Base-by-base conservation (phyloP, 2,797 vertebrate species). In the Luscinia megarhynchos region DNA sequence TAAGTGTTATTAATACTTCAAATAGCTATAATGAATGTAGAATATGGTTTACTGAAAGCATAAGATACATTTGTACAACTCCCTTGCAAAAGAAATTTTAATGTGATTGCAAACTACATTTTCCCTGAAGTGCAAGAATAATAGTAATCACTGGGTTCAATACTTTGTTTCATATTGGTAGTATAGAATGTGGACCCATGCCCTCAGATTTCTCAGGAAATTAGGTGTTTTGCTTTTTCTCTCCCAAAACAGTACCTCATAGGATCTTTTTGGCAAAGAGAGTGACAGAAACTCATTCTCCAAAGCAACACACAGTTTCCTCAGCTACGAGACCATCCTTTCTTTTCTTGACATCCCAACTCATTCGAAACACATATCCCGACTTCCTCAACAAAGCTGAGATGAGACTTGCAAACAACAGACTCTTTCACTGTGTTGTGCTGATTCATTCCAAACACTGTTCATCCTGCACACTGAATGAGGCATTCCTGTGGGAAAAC, bases 381-480 rank as follows among this genome's bases (percentile, higher is more conserved):
- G 82, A 76, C 74, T 94, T 94, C 77, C 83, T 95, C 83, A 90
- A 90, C 79, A 90, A 84, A 90, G 90, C 57, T 82, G 74, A 66
- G 66, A 95, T 81, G 79, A 84, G 67, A 84, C 91, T 70, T 94
- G 59, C 73, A 90, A 90, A 95, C 93, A 95, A 94, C 84, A 94
- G 90, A 74, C 58, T 89, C 93, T 92, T 92, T 95, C 78, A 93
- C 36, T 78, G 45, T 69, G 54, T 84, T 88, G 55, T 90, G 82
- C 94, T 91, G 91, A 94, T 91, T 95, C 94, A 93, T 93, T 93
- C 79, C 84, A 87, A 92, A 76, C 59, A 53, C 73, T 90, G 87
- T 75, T 91, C 89, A 90, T 94, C 91, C 84, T 81, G 87, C 38
- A 45, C 73, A 32, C 69, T 92, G 80, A 91, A 91, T 94, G 87